phyloP scores from a whole-genome alignment of 1,140 invertebrate species.

The Trichonephila clavata region DNA sequence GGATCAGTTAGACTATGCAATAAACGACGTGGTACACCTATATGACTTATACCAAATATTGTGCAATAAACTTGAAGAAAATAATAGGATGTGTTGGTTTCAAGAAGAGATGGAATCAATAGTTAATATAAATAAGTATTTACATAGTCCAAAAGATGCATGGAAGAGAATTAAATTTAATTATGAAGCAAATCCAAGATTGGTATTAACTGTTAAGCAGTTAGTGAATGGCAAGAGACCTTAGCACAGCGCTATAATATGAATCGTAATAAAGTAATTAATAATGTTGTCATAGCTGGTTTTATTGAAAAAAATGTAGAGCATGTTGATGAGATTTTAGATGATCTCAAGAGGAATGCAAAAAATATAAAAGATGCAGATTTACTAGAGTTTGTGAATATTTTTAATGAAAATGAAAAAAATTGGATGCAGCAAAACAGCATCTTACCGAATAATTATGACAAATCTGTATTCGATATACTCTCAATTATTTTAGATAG shows the following conservation, averaged over 20 bases:
- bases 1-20: constrained; percentile 49
- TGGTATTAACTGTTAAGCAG: constrained; percentile 49
- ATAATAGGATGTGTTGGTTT: constrained; percentile 47
- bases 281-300: constrained; percentile 43
- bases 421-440: constrained; percentile 46
- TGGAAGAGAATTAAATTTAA: constrained; percentile 51
- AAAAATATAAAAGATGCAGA: constrained; percentile 51
- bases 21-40: constrained; percentile 48
- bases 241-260: constrained; percentile 40
- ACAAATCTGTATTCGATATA: constrained; percentile 50
- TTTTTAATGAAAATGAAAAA: constrained; percentile 52
- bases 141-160: constrained; percentile 49
- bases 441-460: constrained; percentile 50
- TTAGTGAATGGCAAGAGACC: constrained; percentile 48
- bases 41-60: constrained; percentile 51
- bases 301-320: constrained; percentile 48
- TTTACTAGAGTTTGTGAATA: constrained; percentile 50
- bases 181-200: constrained; percentile 47
- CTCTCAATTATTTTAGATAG: constrained; percentile 51
- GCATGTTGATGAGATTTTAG: constrained; percentile 49
- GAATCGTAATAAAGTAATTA: constrained; percentile 45
- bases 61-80: constrained; percentile 50
- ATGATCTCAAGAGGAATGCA: constrained; percentile 49
- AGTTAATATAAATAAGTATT: constrained; percentile 52
- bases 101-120: constrained; percentile 49